Evolutionary conservation across 2,797 vertebrate species (phyloP), one percentile per base, ranked within the genome.

Genomic region (Pangasius macronema): DNA sequence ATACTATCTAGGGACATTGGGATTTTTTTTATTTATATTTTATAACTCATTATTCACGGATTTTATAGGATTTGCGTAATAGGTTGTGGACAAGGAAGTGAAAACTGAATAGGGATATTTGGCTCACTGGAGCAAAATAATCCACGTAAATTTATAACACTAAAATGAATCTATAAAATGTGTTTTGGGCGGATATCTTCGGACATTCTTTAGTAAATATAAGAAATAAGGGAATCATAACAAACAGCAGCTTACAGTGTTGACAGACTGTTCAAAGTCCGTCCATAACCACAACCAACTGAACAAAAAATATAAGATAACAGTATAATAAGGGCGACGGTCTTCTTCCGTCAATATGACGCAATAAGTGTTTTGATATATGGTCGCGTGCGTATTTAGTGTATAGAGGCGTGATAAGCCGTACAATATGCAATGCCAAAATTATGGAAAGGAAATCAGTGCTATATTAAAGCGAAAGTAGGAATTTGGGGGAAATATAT

Each of bases 251-350:
- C 8, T 49, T 11, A 30, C 27, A 30, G n/a, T 80, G 79, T 61
- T 81, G 55, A 14, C 63, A 53, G 16, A 46, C 5, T 63, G 42
- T 13, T 68, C n/a, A 83, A 53, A 83, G 63, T 83, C 81, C 81
- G 42, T 2, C n/a, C 63, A 33, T 11, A 65, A n/a, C 22, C 18
- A 27, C 57, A 22, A 65, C 39, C 11, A 65, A 16, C 3, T 11
- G 27, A 27, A 82, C 27, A 65, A 1, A 65, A 65, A 53, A 72
- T 72, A 72, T 0, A 49, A n/a, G 3, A 57, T 33, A 81, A 39
- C 2, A 42, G 33, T 36, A 11, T 22, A 79, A 22, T 55, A 36
- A 22, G 16, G 5, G 9, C 9, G 3, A 20, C 4, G 10, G 3
- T 55, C 13, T 76, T 27, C 11, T 72, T 46, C 42, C 39, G 33